Evolutionary conservation across 2,888 invertebrate genomes (phyloP).

Genomic region (Tromatobia lineatoria): DNA sequence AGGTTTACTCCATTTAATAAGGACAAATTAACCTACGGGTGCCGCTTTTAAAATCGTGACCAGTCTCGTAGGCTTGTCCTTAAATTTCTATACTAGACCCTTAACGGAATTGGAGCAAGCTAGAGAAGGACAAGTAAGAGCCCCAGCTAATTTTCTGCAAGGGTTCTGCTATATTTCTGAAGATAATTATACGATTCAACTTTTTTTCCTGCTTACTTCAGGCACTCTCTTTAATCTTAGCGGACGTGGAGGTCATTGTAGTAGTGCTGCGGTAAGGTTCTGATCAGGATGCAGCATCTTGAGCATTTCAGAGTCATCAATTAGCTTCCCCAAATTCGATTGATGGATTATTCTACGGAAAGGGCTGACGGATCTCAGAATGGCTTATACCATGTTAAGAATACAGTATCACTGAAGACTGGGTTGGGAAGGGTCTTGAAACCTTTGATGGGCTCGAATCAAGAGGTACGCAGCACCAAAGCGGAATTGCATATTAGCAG

Average conservation of each 20-base stretch:
- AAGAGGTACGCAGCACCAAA: conserved; percentile 36
- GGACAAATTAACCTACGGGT: no score
- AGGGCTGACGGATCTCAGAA: neutral
- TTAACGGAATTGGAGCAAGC: no score
- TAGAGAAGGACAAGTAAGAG: no score
- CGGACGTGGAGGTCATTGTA: neutral
- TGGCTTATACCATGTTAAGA: neutral
- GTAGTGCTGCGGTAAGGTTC: neutral
- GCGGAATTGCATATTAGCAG: conserved; percentile 64
- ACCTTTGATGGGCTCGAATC: neutral
- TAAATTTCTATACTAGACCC: no score
- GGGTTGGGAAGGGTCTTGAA: neutral
- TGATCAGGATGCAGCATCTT: conserved; percentile 11
- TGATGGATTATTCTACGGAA: conserved; percentile 26
- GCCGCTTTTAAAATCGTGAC: no score
- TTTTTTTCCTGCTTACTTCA: neutral
- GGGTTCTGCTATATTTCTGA: neutral
- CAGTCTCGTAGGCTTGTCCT: no score
- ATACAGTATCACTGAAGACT: neutral
- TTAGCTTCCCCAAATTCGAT: neutral
- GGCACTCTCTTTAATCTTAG: neutral
- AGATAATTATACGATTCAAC: neutral
- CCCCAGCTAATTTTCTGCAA: no score
- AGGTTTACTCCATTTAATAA: no score
- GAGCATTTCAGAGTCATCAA: conserved; percentile 12